Base-by-base conservation (phyloP, 2,888 invertebrate genomes). In the Leptopterna dolabrata region DNA sequence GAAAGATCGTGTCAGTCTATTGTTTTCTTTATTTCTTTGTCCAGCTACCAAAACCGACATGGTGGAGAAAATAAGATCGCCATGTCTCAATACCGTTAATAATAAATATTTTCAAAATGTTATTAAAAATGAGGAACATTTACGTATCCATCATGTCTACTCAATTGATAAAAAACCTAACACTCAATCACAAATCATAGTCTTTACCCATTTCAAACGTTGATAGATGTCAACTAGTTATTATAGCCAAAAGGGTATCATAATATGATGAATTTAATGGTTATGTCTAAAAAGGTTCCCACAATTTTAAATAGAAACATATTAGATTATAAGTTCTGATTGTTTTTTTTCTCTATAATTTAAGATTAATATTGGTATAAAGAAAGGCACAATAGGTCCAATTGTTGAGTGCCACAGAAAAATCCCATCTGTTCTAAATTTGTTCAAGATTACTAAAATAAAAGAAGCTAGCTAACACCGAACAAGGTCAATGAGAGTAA, bases 1-100 rank as follows among this genome's bases (percentile, higher is more conserved):
- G 78, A 78, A 78, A 78, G 83, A 83, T 83, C 83, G 55, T 7
- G 55, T 81, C 83, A 83, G 83, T 83, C 83, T 83, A 83, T 83
- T 41, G 83, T 83, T 83, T 83, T 19, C 81, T 19, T 83, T 78
- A 14, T 63, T 63, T 63, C 63, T 63, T 24, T 63, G 63, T 63
- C 63, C 63, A 63, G 41, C 78, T 78, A 78, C 45, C 41, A 78
- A 78, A n/a, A 63, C 63, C 63, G 13, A 24, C 24, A 63, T 63
- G 63, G 24, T 13, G 63, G 63, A 19, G n/a, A 11, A 63, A 63
- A 24, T 63, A 63, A 63, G 24, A 45, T 78, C 41, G 16, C 41
- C 27, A 76, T 43, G 36, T 36, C 36, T 41, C 43, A 41, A 78
- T 41, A 45, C 16, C 45, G 14, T 45, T 78, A 76, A 78, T 78